phyloP scores from a whole-genome alignment of 2,113 vertebrate species.

The Elephas maximus region DNA sequence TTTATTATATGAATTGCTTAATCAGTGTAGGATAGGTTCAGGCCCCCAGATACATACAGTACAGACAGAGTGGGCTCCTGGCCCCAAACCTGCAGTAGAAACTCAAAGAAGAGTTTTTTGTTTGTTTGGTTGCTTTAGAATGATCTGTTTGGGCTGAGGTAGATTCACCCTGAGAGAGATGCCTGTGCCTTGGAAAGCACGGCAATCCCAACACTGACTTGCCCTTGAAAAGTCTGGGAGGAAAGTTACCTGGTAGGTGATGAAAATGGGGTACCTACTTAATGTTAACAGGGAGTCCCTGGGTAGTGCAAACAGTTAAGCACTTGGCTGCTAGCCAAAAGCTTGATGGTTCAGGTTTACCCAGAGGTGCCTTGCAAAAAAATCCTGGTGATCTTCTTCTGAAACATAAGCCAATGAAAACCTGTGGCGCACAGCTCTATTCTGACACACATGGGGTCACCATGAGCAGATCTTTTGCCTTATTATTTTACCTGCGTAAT shows the following conservation, averaged over 20 bases:
- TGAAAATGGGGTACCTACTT: background rate
- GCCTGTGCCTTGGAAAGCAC: background rate
- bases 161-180: background rate
- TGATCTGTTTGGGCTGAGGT: background rate
- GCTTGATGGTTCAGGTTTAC: no score
- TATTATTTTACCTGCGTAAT: background rate
- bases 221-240: background rate
- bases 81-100: background rate
- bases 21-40: background rate
- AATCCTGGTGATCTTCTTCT: no score
- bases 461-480: background rate
- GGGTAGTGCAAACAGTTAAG: no score
- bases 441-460: no score
- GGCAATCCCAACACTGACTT: background rate
- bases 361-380: no score
- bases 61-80: background rate
- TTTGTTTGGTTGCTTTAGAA: background rate
- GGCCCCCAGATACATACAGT: fast-evolving
- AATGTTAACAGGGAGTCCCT: background rate
- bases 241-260: background rate
- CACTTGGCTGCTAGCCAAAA: no score
- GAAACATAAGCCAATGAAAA: no score
- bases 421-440: no score
- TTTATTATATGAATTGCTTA: background rate
- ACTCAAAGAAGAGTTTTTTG: background rate